A percentile compares a stretch with the other conserved stretches of the same genome.
Conservation (phyloP, 2,888 invertebrate species). For the Agrochola circellaris region DNA sequence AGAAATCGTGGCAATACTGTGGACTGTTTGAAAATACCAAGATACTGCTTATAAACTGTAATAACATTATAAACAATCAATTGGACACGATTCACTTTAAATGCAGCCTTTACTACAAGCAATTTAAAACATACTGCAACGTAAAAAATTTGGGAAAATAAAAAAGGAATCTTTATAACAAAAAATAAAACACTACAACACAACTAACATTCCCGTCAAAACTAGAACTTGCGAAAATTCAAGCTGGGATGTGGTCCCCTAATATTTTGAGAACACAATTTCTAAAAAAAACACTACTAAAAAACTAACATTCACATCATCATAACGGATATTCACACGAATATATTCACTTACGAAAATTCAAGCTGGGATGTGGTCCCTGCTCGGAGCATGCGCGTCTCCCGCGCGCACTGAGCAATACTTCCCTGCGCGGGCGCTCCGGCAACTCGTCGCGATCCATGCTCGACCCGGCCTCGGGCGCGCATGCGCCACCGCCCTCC, state of each 20-base stretch:
- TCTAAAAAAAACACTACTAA: not conserved
- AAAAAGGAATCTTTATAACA: not conserved
- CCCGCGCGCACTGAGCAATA: constrained; percentile 90
- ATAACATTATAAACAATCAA: constrained; percentile 2
- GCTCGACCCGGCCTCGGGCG: constrained; percentile 68
- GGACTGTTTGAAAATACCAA: not conserved
- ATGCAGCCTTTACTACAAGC: not conserved
- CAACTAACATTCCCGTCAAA: not conserved
- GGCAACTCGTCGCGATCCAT: constrained; percentile 79
- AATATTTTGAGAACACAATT: not conserved
- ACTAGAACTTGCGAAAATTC: not conserved
- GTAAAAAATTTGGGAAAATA: not conserved
- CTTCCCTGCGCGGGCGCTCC: constrained; percentile 88
- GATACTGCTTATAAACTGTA: not conserved
- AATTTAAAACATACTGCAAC: not conserved
- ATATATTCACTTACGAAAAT: constrained; percentile 81
- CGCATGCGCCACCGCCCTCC: constrained; percentile 79
- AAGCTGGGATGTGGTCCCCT: not conserved
- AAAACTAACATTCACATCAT: not conserved
- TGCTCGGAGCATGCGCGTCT: constrained; percentile 93
- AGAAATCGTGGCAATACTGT: not conserved
- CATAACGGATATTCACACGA: not conserved
- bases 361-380: constrained; percentile 92
- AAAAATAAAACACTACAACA: not conserved
- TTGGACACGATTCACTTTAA: not conserved